Evolutionary conservation across 2,797 vertebrate species (phyloP), one percentile per base, ranked within the genome.

Genomic region (Enteromius treurensis): DNA sequence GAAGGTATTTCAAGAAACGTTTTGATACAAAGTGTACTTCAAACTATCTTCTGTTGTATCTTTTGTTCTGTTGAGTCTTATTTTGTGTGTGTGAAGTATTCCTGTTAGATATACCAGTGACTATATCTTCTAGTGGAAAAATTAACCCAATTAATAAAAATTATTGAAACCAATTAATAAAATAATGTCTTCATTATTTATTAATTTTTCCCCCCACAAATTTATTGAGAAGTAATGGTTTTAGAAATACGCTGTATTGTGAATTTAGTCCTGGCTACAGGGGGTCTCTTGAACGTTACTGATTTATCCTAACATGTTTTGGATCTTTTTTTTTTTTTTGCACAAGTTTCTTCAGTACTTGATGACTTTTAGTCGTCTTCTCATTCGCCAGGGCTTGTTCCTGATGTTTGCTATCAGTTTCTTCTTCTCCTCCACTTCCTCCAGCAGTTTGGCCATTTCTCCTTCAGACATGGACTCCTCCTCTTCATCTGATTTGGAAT

Each of bases 381-480:
- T 93, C 98, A 99, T 99, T 80, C 96, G 93, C 98, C 98, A 99
- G 0, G 98, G 97, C 79, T 99, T 98, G 92, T 92, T 98, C 89
- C 97, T 94, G 89, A 99, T 96, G 76, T 89, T 96, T 53, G 96
- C 92, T 1, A 99, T 97, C 37, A 99, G 94, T 83, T 97, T 96
- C 94, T 98, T 99, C 92, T 97, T 99, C 86, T 99, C 97, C 89
- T 99, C 98, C 67, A 99, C 97, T 90, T 97, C 96, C 87, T 99
- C 97, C 95, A 95, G 96, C 86, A 99, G 91, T 85, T 26, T 91
- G 0, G 90, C 94, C 13, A 96, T 94, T 89, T 99, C 97, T 79
- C 97, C 97, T 88, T 98, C 97, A 0, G 96, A 96, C 91, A 98
- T 92, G 1, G 96, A 97, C 47, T 97, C 97, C 0, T 96, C 94